phyloP scores from a whole-genome alignment of 2,113 vertebrate genomes.

The Sphaerodactylus townsendi region DNA sequence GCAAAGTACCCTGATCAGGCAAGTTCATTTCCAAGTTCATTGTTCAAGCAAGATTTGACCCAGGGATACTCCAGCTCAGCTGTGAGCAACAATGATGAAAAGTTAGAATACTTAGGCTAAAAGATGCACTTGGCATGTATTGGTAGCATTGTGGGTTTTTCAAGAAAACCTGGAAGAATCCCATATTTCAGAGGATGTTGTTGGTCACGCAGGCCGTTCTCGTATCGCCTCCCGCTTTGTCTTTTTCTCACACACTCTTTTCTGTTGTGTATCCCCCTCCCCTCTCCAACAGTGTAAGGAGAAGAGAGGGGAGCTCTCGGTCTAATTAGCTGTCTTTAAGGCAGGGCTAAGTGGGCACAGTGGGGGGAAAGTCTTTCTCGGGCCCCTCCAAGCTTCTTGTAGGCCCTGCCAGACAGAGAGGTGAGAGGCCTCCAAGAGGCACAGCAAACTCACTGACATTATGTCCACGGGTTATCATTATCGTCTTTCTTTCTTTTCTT shows the following conservation, averaged over 20 bases:
- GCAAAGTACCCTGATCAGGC: no score
- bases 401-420: slow-evolving; percentile 38
- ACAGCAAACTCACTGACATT: slow-evolving; percentile 81
- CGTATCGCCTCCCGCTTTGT: not conserved
- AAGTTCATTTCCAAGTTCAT: no score
- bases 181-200: not conserved
- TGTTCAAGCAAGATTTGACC: no score
- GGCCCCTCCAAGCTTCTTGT: slow-evolving; percentile 63
- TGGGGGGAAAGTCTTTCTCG: slow-evolving; percentile 57
- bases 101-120: no score
- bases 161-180: not conserved
- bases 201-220: not conserved
- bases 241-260: not conserved
- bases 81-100: no score
- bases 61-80: no score
- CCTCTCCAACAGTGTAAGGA: slow-evolving; percentile 20
- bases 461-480: slow-evolving; percentile 97
- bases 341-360: slow-evolving; percentile 64
- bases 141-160: not conserved
- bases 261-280: slow-evolving; percentile 5
- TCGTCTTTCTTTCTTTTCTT: slow-evolving; percentile 71
- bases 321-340: slow-evolving; percentile 74
- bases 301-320: slow-evolving; percentile 32
- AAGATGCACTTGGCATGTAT: not conserved
- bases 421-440: slow-evolving; percentile 74